Evolutionary conservation across 1,140 invertebrate genomes (phyloP).

Genomic region (Diorhabda elongata): DNA sequence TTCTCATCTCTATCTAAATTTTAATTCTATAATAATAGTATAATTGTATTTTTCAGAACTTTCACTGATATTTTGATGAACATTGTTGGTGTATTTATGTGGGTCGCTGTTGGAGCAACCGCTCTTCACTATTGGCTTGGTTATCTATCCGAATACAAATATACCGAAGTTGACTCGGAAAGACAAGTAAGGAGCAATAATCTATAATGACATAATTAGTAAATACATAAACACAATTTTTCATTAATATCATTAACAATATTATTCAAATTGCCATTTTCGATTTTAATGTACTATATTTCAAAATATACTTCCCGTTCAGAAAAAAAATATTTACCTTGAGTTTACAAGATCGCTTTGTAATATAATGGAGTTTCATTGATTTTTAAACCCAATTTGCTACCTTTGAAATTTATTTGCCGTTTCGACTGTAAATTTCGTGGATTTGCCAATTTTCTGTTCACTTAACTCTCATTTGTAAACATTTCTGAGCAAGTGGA

Average conservation of each 20-base stretch:
- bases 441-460: background rate
- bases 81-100: constrained; percentile 76
- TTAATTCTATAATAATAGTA: background rate
- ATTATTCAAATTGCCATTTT: background rate
- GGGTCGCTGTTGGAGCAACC: constrained; percentile 75
- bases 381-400: background rate
- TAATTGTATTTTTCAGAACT: constrained; percentile 34
- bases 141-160: constrained; percentile 72
- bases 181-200: constrained; percentile 57
- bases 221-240: background rate
- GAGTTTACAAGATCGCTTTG: background rate
- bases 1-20: background rate
- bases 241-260: background rate
- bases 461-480: too few species aligned
- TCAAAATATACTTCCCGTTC: background rate
- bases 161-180: constrained; percentile 61
- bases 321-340: too few species aligned
- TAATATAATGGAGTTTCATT: background rate
- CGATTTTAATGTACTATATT: background rate
- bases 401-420: background rate
- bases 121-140: constrained; percentile 84
- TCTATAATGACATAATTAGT: background rate
- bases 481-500: background rate
- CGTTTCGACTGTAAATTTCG: background rate
- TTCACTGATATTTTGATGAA: constrained; percentile 78